phyloP scores from a whole-genome alignment of 1,140 invertebrate genomes.

The Macrobrachium nipponense region DNA sequence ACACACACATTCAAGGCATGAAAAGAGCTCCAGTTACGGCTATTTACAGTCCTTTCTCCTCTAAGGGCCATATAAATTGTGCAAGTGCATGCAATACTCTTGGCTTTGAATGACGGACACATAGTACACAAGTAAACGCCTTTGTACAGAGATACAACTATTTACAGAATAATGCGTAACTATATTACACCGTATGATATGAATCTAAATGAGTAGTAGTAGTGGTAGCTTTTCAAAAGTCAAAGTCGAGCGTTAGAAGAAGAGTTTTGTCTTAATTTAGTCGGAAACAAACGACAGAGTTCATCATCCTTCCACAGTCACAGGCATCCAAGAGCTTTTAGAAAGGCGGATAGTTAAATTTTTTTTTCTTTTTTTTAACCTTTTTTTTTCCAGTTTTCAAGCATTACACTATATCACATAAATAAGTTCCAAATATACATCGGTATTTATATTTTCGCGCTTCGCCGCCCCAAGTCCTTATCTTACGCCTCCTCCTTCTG shows the following conservation, averaged over 20 bases:
- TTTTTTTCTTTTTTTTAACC: no score
- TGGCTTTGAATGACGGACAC: constrained; percentile 8
- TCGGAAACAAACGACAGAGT: no score
- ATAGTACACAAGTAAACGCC: constrained; percentile 24
- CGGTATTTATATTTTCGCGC: background rate
- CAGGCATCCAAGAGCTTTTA: no score
- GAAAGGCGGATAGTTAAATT: no score
- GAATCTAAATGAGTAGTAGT: constrained; percentile 13
- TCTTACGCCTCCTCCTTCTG: constrained; percentile 52
- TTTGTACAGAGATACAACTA: constrained; percentile 55
- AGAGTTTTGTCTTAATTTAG: no score
- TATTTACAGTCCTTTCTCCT: constrained; percentile 25
- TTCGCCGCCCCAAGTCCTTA: background rate
- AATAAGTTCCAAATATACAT: background rate
- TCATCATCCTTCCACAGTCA: no score
- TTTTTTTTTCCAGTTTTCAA: background rate
- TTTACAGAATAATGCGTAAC: constrained; percentile 24
- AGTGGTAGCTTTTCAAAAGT: no score
- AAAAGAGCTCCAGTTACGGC: constrained; percentile 4
- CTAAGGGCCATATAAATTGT: constrained; percentile 36
- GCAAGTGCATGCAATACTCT: constrained; percentile 35
- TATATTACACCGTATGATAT: constrained; percentile 57
- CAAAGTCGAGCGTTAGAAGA: no score
- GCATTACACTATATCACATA: constrained; percentile 49
- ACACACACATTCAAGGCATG: constrained; percentile 29